Base-by-base conservation (phyloP, 2,888 invertebrate genomes). In the Drosophila kanekoi region DNA sequence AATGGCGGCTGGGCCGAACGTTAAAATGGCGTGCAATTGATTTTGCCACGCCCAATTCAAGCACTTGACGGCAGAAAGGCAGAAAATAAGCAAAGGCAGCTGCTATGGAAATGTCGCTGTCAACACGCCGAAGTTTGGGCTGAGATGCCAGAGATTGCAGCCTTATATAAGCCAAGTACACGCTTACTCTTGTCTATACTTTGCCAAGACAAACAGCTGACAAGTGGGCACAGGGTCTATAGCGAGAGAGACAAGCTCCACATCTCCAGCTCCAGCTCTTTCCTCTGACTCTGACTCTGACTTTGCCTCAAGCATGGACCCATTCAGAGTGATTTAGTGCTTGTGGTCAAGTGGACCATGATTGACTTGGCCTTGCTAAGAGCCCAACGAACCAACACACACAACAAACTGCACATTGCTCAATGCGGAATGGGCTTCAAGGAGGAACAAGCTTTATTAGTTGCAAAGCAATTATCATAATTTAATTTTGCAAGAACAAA, bases 321-420 rank as follows among this genome's bases (percentile, higher is more conserved):
- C 82, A 72, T 86, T 86, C 62, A 85, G 53, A 81, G 80, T 83
- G 82, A 83, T 83, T 83, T 83, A 89, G 84, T 77, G 87, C 78
- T 72, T 75, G 84, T 79, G 86, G 82, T 85, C 82, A 85, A 87
- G 88, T 85, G 88, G 82, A 58, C 70, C 70, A 68, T 87, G 82
- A 82, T 82, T 85, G 82, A 82, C 86, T 76, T 70, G 67, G 54
- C 63, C 58, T 59, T 63, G 64, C 47, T 59, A 48, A 54, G 59
- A 69, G 73, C 77, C 60, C 67, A 87, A 71, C 68, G 76, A 71
- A 64, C 66, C 65, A 57, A 65, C 49, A 69, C 56, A 62, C 37
- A 18, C 54, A 68, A 18, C 54, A 68, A 44, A 38, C 56, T 67
- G 38, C 14, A n/a, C 13, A 53, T 52, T 47, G 45, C 44, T 60